Conservation (phyloP, 2,113 vertebrate species). For the Silurus glanis region DNA sequence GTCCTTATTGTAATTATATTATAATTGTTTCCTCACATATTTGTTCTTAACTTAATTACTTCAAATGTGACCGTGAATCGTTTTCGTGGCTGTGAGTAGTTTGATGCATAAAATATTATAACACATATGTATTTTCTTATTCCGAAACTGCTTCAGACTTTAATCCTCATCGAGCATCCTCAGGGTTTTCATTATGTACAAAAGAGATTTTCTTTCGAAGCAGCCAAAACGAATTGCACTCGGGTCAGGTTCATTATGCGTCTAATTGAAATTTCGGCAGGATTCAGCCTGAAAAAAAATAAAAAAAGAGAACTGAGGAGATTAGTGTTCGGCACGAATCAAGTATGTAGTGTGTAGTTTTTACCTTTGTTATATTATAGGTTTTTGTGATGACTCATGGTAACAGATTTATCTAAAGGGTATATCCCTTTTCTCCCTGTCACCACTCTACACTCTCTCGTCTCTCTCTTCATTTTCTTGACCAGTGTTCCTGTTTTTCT, state of each 20-base stretch:
- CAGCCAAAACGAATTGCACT: not conserved
- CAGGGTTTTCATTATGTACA: not conserved
- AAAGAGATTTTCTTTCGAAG: not conserved
- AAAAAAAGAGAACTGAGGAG: not conserved
- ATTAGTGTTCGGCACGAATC: not conserved
- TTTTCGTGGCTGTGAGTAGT: not conserved
- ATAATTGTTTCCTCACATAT: not conserved
- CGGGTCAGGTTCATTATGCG: conserved; percentile 2
- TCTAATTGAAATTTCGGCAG: conserved; percentile 18
- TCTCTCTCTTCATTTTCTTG: no score
- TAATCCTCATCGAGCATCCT: conserved; percentile 1
- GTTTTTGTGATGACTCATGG: not conserved
- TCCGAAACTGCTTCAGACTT: not conserved
- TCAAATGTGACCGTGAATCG: not conserved
- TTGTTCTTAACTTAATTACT: not conserved
- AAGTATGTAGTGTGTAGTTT: not conserved
- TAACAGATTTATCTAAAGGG: not conserved
- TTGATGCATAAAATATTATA: not conserved
- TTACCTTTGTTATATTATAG: not conserved
- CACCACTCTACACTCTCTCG: no score
- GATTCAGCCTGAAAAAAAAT: not conserved
- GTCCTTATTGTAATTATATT: no score
- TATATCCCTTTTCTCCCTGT: no score
- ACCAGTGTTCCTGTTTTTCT: no score
- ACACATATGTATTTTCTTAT: not conserved